phyloP scores from a whole-genome alignment of 2,797 vertebrate species.

The Ctenopoma kingsleyae region DNA sequence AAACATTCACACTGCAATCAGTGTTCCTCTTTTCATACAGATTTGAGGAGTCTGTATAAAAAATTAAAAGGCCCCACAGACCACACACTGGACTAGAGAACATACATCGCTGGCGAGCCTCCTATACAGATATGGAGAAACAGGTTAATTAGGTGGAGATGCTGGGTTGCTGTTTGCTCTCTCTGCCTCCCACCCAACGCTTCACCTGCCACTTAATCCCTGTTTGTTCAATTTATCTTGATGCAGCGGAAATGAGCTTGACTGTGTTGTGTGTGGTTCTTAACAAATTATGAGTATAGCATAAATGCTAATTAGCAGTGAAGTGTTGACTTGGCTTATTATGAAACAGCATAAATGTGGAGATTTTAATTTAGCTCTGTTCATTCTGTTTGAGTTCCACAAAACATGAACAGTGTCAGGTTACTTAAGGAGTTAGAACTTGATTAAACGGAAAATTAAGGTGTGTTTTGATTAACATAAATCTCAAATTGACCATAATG shows the following conservation, averaged over 20 bases:
- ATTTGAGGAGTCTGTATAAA: conserved; percentile 24
- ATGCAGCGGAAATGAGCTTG: conserved; percentile 8
- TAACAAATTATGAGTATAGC: not conserved
- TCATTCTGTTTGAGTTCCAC: not conserved
- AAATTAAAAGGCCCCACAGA: conserved; percentile 39
- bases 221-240: conserved; percentile 22
- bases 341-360: not conserved
- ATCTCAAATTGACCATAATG: not conserved
- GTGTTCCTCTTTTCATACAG: conserved; percentile 25
- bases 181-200: conserved; percentile 1
- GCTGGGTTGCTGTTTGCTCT: conserved; percentile 17
- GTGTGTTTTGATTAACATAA: conserved; percentile 16
- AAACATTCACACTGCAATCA: conserved; percentile 21
- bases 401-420: not conserved
- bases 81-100: not conserved
- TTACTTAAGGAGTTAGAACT: not conserved
- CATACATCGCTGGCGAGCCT: conserved; percentile 14
- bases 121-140: conserved; percentile 4
- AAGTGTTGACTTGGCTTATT: conserved; percentile 13
- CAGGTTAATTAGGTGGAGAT: conserved; percentile 33
- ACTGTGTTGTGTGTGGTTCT: not conserved
- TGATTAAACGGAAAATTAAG: conserved; percentile 4
- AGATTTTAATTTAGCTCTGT: conserved; percentile 1
- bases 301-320: conserved; percentile 5
- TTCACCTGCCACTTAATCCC: conserved; percentile 28